Base-by-base conservation (phyloP, 2,797 vertebrate genomes). In the Lophotriccus pileatus region DNA sequence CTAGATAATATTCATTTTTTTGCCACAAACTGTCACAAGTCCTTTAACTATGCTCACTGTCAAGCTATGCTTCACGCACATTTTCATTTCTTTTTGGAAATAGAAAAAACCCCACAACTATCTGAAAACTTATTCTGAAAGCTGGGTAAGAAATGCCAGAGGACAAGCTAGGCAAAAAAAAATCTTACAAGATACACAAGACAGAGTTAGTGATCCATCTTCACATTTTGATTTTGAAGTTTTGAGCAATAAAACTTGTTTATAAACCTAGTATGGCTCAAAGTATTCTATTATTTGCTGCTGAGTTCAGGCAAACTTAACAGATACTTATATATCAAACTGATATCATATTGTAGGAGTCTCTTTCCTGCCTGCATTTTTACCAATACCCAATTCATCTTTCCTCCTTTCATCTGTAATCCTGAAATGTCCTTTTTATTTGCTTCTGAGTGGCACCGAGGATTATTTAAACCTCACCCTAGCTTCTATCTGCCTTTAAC, bases 161-260 rank as follows among this genome's bases (percentile, higher is more conserved):
- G 49, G 41, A 74, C 80, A 72, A 60, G 6, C 23, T 56, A 34
- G 41, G 49, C 4, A 9, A 44, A 59, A 58, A 7, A 0, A 18
- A n/a, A 25, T 43, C 46, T 68, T 73, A 59, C 7, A 67, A 24
- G 16, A 73, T 28, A 80, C 30, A 68, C 14, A 44, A 84, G 43
- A 43, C 2, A 82, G n/a, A 79, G 18, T n/a, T 73, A 69, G 43
- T 36, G 49, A 94, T 92, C 59, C 60, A 74, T 83, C 87, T 91
- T 83, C 49, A 36, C 44, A 49, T 70, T 58, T 56, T 70, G 21
- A 12, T 90, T 87, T 89, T 58, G 41, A 95, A 83, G 49, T 78
- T 58, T 50, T 46, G 73, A 84, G 88, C 63, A 87, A 74, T 87
- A 86, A 85, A 88, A 79, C 20, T 64, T 87, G 53, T 83, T 96